Percentiles rank a stretch among this genome's conserved stretches.
phyloP scores from a whole-genome alignment of 2,888 invertebrate species.

The Standfussiana lucernea region DNA sequence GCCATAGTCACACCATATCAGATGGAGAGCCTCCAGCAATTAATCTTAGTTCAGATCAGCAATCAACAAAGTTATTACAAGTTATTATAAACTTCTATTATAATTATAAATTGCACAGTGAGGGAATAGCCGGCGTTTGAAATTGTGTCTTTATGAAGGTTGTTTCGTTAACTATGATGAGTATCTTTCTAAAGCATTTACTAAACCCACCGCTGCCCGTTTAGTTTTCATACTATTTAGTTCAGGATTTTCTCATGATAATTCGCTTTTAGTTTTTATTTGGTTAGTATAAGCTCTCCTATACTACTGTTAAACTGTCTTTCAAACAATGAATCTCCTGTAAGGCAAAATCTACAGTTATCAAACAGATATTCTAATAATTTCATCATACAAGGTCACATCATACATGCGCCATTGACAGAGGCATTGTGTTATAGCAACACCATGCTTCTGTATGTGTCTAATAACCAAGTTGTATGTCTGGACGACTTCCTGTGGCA shows the following conservation, averaged over 20 bases:
- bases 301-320: no score
- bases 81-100: conserved; percentile 58
- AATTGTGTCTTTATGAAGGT: conserved; percentile 15
- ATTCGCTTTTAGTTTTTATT: no score
- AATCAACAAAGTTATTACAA: conserved; percentile 58
- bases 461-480: conserved; percentile 8
- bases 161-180: conserved; percentile 12
- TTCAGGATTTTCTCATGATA: no score
- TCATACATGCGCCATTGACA: no score
- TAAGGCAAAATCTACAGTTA: no score
- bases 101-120: conserved; percentile 40
- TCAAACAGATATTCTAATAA: no score
- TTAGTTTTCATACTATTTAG: no score
- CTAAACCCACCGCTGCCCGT: no score
- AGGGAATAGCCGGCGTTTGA: conserved; percentile 27
- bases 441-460: background rate
- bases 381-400: no score
- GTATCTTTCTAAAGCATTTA: conserved; percentile 31
- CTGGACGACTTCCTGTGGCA: conserved; percentile 22
- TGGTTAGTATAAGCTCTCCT: no score
- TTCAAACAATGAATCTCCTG: no score
- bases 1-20: conserved; percentile 59
- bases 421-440: no score
- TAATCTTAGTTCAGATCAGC: conserved; percentile 56
- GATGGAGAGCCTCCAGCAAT: conserved; percentile 53